Percentiles rank a stretch among this genome's conserved stretches.
These are phyloP conservation scores for Podargus strigoides DNA, from an alignment of 2,797 vertebrate genomes.

Conservation along the genomic window DNA sequence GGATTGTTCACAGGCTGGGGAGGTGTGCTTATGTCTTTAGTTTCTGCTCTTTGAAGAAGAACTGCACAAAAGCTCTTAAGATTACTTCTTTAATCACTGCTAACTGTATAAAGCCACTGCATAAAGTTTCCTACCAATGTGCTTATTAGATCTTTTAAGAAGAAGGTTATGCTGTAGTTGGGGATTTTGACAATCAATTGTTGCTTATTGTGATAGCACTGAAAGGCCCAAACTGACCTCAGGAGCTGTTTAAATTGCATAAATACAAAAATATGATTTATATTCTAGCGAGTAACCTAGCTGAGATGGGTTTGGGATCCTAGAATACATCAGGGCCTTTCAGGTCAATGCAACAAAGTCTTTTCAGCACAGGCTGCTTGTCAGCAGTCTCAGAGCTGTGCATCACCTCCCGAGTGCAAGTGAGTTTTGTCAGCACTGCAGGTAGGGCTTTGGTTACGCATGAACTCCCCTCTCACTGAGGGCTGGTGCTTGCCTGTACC, in stretches of 20 bases:
- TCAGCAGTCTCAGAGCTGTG: not conserved
- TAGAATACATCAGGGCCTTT: not conserved
- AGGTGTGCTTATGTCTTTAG: not conserved
- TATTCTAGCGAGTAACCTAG: too few species aligned
- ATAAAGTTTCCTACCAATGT: fast-evolving
- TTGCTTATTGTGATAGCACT: not conserved
- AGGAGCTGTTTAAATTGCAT: not conserved
- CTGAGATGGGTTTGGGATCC: not conserved
- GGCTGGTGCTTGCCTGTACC: not conserved
- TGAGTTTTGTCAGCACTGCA: fast-evolving
- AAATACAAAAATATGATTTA: fast-evolving
- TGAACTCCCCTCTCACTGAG: not conserved
- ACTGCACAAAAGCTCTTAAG: not conserved
- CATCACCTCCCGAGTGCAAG: fast-evolving
- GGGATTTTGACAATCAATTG: not conserved
- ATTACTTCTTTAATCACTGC: not conserved
- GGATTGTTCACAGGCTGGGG: too few species aligned
- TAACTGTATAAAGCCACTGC: not conserved
- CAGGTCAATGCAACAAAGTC: not conserved
- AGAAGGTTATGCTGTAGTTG: not conserved
- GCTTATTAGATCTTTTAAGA: not conserved
- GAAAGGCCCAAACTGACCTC: not conserved
- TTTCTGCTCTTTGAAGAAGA: not conserved
- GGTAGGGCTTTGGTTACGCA: fast-evolving
- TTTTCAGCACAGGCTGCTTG: not conserved